phyloP scores from a whole-genome alignment of 2,888 invertebrate species.

The Zaprionus obscuricornis region DNA sequence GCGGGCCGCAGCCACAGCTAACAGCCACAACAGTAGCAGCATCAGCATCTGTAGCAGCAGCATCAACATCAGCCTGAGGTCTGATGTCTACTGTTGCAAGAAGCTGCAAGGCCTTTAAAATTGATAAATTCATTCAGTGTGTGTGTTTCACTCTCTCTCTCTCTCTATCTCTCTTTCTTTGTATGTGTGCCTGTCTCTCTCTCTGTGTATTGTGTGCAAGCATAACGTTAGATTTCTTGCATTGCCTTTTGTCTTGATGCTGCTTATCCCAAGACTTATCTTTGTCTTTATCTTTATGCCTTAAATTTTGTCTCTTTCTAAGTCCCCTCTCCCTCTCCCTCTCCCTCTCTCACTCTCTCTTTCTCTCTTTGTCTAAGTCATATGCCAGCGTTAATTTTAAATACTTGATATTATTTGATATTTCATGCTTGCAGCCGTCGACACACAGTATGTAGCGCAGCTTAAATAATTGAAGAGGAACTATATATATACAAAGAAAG shows the following conservation, averaged over 20 bases:
- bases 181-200: neutral
- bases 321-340: slow-evolving; percentile 30
- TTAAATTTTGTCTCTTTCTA: neutral
- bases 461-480: no score
- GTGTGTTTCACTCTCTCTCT: neutral
- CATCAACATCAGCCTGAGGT: no score
- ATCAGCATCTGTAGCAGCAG: no score
- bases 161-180: neutral
- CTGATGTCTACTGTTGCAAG: slow-evolving; percentile 27
- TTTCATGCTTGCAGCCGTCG: slow-evolving; percentile 56
- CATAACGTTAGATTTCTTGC: neutral
- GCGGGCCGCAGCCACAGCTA: no score
- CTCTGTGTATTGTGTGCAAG: neutral
- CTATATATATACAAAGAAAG: neutral
- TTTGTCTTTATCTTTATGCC: slow-evolving; percentile 3
- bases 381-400: slow-evolving; percentile 57
- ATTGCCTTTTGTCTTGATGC: neutral
- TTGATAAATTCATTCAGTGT: slow-evolving; percentile 30
- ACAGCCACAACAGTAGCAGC: no score
- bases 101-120: slow-evolving; percentile 27
- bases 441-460: no score
- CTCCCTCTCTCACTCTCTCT: neutral
- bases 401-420: slow-evolving; percentile 54
- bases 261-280: slow-evolving; percentile 10
- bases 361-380: slow-evolving; percentile 28